Conservation (phyloP, 2,113 vertebrate species). For the Varanus salvator region DNA sequence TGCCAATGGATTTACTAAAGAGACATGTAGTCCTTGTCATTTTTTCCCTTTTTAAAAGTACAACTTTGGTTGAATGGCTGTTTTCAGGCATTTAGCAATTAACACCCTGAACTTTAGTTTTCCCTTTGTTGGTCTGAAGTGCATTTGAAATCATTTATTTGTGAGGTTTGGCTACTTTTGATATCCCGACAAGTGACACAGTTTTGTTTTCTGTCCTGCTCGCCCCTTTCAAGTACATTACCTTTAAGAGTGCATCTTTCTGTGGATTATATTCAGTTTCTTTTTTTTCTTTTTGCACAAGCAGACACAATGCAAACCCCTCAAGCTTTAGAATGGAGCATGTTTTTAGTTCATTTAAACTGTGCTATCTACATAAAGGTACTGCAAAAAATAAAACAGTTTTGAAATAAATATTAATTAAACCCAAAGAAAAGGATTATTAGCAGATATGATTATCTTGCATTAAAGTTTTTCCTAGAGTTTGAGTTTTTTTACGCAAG, state of each 20-base stretch:
- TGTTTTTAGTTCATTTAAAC: not conserved
- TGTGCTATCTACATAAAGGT: not conserved
- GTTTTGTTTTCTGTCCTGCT: slow-evolving; percentile 39
- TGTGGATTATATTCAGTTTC: slow-evolving; percentile 27
- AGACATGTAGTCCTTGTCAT: slow-evolving; percentile 41
- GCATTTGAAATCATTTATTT: slow-evolving; percentile 45
- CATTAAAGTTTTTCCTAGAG: not conserved
- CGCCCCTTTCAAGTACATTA: slow-evolving; percentile 41
- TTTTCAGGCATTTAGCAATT: slow-evolving; percentile 49
- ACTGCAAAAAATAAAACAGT: not conserved
- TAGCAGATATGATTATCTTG: not conserved
- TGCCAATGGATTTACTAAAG: slow-evolving; percentile 17
- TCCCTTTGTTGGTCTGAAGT: slow-evolving; percentile 46
- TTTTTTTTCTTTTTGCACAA: slow-evolving; percentile 21
- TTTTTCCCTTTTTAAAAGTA: slow-evolving; percentile 1
- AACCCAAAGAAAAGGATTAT: not conserved
- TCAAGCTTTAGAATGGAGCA: not conserved
- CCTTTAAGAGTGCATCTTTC: slow-evolving; percentile 39
- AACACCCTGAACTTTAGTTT: slow-evolving; percentile 42
- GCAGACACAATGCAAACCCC: not conserved
- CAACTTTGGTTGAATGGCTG: slow-evolving; percentile 40
- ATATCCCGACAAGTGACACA: slow-evolving; percentile 21
- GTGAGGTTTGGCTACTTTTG: slow-evolving; percentile 16
- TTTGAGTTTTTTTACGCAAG: not conserved
- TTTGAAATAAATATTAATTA: slow-evolving; percentile 23